phyloP scores from a whole-genome alignment of 2,888 invertebrate genomes.

The Bombylius discolor region DNA sequence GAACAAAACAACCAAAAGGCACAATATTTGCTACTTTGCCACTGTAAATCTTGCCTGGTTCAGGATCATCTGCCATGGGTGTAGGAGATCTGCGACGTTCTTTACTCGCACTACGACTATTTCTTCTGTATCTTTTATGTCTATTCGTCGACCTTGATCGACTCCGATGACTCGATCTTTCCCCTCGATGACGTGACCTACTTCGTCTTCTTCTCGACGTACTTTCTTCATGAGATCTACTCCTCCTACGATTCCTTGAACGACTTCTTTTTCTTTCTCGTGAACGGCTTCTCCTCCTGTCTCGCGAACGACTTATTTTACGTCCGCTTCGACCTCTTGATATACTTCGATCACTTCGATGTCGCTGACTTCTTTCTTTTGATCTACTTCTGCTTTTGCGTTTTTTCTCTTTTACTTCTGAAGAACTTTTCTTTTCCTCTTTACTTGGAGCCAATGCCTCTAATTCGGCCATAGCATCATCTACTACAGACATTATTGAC shows the following conservation, averaged over 20 bases:
- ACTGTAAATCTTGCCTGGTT: conserved; percentile 73
- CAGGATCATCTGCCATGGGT: conserved; percentile 55
- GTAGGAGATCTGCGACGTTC: conserved; percentile 28
- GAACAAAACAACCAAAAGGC: conserved; percentile 97
- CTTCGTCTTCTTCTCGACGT: conserved; percentile 10
- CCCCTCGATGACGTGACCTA: conserved; percentile 35
- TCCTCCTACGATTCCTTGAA: conserved; percentile 19
- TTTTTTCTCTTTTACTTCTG: conserved; percentile 16
- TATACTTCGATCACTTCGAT: conserved; percentile 12
- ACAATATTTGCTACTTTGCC: conserved; percentile 93
- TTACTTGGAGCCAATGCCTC: conserved; percentile 69
- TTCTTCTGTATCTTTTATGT: conserved; percentile 1
- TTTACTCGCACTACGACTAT: conserved; percentile 2
- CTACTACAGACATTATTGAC: conserved; percentile 44
- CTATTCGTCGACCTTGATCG: conserved; percentile 18
- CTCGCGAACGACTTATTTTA: conserved; percentile 16
- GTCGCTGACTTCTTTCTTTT: conserved; percentile 8
- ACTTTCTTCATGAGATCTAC: conserved; percentile 19
- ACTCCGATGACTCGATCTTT: conserved; percentile 19
- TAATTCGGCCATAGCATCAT: conserved; percentile 71
- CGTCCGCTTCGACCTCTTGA: not conserved
- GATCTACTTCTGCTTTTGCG: conserved; percentile 18
- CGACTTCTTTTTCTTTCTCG: conserved; percentile 17
- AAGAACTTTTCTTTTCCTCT: conserved; percentile 17
- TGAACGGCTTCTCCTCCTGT: conserved; percentile 22